Evolutionary conservation across 2,797 vertebrate species (phyloP).

Genomic region (Lagorchestes hirsutus): DNA sequence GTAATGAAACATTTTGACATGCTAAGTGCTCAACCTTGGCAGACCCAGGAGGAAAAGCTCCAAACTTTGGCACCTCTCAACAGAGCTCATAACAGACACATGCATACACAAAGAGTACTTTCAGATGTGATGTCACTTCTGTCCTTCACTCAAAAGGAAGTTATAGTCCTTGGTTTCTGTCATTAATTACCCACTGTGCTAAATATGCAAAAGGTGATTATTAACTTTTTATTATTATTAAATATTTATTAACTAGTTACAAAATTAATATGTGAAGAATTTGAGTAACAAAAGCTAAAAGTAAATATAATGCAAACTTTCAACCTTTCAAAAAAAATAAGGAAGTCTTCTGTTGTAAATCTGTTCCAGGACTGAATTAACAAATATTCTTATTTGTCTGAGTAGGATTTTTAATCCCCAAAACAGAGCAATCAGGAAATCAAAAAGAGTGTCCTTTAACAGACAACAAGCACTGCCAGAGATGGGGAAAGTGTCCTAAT

Average conservation of each 20-base stretch:
- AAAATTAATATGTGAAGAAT: background rate
- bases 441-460: background rate
- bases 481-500: background rate
- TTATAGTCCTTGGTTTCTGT: background rate
- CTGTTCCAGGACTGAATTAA: background rate
- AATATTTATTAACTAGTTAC: background rate
- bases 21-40: conserved; percentile 34
- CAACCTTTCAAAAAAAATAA: background rate
- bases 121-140: background rate
- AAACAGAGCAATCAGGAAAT: background rate
- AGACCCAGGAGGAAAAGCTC: conserved; percentile 30
- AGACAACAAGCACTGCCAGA: background rate
- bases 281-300: background rate
- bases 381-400: background rate
- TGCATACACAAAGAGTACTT: background rate
- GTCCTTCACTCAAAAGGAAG: background rate
- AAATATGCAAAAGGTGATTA: background rate
- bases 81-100: conserved; percentile 15
- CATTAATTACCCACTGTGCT: background rate
- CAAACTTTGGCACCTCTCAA: conserved; percentile 25
- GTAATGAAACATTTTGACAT: conserved; percentile 59
- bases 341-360: background rate
- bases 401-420: background rate
- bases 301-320: background rate
- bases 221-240: background rate